These are phyloP conservation scores for Amblyteles armatorius DNA, from an alignment of 2,888 invertebrate species.

Conservation along the genomic window DNA sequence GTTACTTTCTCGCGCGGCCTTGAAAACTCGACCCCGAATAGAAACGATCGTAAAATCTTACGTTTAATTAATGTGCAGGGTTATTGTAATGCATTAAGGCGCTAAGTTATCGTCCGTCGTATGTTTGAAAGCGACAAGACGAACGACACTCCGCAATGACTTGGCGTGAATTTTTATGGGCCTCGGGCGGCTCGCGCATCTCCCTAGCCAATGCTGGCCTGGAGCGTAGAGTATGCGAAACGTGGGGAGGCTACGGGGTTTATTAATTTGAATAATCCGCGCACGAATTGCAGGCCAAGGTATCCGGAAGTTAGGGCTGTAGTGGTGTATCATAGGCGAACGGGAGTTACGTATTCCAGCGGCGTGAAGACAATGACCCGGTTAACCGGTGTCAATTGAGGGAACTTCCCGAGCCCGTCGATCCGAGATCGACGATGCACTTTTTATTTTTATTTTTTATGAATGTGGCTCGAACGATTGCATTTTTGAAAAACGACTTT, in stretches of 20 bases:
- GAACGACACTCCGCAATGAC: constrained; percentile 26
- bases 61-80: background rate
- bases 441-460: background rate
- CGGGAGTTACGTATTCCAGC: constrained; percentile 69
- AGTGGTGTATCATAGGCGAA: constrained; percentile 24
- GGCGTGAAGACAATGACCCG: constrained; percentile 74
- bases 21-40: constrained; percentile 69
- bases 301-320: constrained; percentile 46
- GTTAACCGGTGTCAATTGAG: constrained; percentile 68
- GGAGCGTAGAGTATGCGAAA: background rate
- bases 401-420: constrained; percentile 21
- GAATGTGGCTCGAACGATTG: background rate
- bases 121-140: constrained; percentile 56
- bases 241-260: constrained; percentile 10
- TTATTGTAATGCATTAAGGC: background rate
- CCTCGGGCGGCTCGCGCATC: background rate
- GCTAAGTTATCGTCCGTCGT: background rate
- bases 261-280: constrained; percentile 44
- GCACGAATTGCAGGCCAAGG: constrained; percentile 50
- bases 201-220: background rate
- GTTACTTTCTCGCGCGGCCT: constrained; percentile 70
- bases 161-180: constrained; percentile 46
- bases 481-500: background rate
- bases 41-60: constrained; percentile 51
- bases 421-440: constrained; percentile 69